These are phyloP conservation scores for Aurelia aurita DNA, from an alignment of 30 jellyfish, hydroid and myxozoan species.

Conservation along the genomic window DNA sequence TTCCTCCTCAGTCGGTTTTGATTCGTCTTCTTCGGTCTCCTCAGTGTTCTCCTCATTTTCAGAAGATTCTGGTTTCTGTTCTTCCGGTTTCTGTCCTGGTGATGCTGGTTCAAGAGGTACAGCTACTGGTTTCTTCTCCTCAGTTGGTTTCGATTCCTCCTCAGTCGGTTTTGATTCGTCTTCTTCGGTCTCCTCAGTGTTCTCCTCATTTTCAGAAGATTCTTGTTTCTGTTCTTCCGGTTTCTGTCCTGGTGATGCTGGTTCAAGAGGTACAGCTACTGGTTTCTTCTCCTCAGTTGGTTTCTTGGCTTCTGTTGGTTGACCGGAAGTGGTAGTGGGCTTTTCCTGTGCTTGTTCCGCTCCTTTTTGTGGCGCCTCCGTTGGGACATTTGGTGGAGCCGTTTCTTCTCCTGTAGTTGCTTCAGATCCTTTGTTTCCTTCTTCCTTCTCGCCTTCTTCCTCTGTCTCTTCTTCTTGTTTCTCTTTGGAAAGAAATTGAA, in stretches of 20 bases:
- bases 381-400: slow-evolving; percentile 45
- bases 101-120: too few relatives aligned
- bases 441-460: slow-evolving; percentile 18
- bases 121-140: slow-evolving; percentile 18
- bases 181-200: slow-evolving; percentile 5
- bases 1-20: too few relatives aligned
- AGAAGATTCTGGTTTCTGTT: too few relatives aligned
- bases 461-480: slow-evolving; percentile 27
- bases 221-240: slow-evolving; percentile 21
- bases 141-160: background rate
- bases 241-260: background rate
- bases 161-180: background rate
- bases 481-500: background rate
- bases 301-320: slow-evolving; percentile 1
- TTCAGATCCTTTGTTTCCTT: slow-evolving; percentile 10
- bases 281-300: background rate
- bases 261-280: background rate
- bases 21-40: too few relatives aligned
- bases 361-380: slow-evolving; percentile 39
- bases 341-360: slow-evolving; percentile 29
- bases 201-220: slow-evolving; percentile 18
- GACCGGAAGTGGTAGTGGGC: slow-evolving; percentile 10
- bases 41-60: too few relatives aligned
- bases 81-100: too few relatives aligned
- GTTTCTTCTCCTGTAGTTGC: slow-evolving; percentile 33